Evolutionary conservation across 2,797 vertebrate genomes (phyloP).

Genomic region (Pelodytes ibericus): DNA sequence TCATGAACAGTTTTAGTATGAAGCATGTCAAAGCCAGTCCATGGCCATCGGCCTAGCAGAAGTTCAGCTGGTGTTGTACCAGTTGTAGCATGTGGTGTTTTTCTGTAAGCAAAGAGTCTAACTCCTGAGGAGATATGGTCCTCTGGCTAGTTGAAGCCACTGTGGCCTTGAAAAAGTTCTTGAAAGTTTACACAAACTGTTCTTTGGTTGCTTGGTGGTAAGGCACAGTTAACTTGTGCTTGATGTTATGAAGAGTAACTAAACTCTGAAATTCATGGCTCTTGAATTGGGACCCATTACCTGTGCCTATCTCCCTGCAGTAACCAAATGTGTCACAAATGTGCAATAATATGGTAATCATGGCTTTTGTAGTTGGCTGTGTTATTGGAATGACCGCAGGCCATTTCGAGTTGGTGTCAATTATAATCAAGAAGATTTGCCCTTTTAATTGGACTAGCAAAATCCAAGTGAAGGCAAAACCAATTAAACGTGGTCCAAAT

Average conservation of each 20-base stretch:
- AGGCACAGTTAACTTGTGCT: not conserved
- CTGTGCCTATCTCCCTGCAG: not conserved
- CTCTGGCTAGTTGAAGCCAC: not conserved
- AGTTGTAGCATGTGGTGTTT: no score
- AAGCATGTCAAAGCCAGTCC: no score
- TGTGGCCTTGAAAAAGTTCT: not conserved
- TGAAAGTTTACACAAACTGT: not conserved
- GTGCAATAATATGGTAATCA: not conserved
- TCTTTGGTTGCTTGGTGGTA: not conserved
- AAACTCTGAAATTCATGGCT: slow-evolving; percentile 2
- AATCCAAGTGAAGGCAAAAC: not conserved
- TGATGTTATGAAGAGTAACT: not conserved
- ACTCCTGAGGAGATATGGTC: no score
- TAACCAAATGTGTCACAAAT: not conserved
- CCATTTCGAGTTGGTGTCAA: no score
- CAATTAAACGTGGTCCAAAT: not conserved
- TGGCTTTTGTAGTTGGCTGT: not conserved
- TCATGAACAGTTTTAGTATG: no score
- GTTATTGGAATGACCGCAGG: not conserved
- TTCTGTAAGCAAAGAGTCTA: no score
- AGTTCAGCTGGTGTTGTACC: no score
- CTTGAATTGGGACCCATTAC: not conserved
- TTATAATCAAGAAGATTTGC: not conserved
- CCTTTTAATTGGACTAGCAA: not conserved
- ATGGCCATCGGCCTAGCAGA: no score